Percentiles rank a stretch among this genome's conserved stretches.
These are phyloP conservation scores for Pao palembangensis DNA, from an alignment of 2,113 vertebrate genomes.

Conservation along the genomic window DNA sequence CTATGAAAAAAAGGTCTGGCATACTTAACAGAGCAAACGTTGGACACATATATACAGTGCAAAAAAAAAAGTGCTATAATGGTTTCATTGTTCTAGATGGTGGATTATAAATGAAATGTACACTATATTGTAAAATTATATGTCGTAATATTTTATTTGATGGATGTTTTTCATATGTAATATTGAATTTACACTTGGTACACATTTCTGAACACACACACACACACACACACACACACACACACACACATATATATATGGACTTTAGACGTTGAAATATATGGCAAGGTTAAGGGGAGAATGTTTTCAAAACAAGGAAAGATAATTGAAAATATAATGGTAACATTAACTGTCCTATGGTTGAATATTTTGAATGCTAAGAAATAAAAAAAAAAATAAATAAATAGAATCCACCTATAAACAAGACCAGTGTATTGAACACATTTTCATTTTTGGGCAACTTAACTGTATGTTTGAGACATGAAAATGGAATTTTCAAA, in stretches of 20 bases:
- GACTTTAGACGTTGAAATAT: slow-evolving; percentile 20
- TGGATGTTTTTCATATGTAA: slow-evolving; percentile 53
- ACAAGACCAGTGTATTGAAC: slow-evolving; percentile 45
- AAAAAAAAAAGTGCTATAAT: slow-evolving; percentile 46
- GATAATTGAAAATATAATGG: slow-evolving; percentile 22
- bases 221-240: too few relatives aligned
- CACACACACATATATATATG: slow-evolving; percentile 10
- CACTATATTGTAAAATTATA: slow-evolving; percentile 36
- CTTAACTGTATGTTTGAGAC: slow-evolving; percentile 21
- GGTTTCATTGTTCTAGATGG: slow-evolving; percentile 3
- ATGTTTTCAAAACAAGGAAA: slow-evolving; percentile 25
- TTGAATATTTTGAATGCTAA: slow-evolving; percentile 35
- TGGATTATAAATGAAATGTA: slow-evolving; percentile 66
- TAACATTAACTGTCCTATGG: slow-evolving; percentile 47
- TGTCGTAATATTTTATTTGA: slow-evolving; percentile 37
- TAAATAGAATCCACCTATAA: slow-evolving; percentile 19
- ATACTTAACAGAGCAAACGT: slow-evolving; percentile 42
- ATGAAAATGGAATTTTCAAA: slow-evolving; percentile 17
- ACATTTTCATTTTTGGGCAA: slow-evolving; percentile 12
- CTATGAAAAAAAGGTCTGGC: slow-evolving; percentile 48
- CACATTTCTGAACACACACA: not conserved
- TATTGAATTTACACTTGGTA: slow-evolving; percentile 40
- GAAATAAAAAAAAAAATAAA: slow-evolving; percentile 11
- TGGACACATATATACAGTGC: slow-evolving; percentile 69
- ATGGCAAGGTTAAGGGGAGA: slow-evolving; percentile 11